Evolutionary conservation across 2,888 invertebrate genomes (phyloP).

Genomic region (Diarsia dahlii): DNA sequence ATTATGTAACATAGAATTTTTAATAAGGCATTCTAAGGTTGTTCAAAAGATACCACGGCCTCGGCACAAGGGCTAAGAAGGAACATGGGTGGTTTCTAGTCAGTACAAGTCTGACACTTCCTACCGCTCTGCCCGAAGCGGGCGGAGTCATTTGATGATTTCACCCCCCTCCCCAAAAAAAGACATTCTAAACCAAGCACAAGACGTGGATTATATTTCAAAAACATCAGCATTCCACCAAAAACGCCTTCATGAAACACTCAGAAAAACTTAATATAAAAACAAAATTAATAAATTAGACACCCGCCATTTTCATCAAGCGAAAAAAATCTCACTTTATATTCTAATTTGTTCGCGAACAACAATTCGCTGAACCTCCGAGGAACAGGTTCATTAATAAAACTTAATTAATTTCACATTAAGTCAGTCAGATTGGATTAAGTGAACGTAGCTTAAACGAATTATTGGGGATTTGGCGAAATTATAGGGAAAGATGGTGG

Average conservation of each 20-base stretch:
- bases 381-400: conserved; percentile 82
- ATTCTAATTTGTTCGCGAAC: conserved; percentile 55
- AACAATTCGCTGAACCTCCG: conserved; percentile 59
- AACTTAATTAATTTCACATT: conserved; percentile 88
- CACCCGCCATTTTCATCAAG: conserved; percentile 14
- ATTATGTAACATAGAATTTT: too few relatives aligned
- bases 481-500: conserved; percentile 79
- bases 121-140: too few relatives aligned
- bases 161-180: too few relatives aligned
- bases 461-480: conserved; percentile 86
- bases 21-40: too few relatives aligned
- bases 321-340: conserved; percentile 27
- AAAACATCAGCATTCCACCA: not conserved
- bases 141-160: too few relatives aligned
- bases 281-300: conserved; percentile 23
- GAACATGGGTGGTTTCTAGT: too few relatives aligned
- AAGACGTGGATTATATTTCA: not conserved
- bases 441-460: conserved; percentile 84
- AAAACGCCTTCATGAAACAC: not conserved
- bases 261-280: conserved; percentile 7
- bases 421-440: conserved; percentile 85
- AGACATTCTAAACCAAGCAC: not conserved
- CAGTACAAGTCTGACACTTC: too few relatives aligned
- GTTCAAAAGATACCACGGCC: too few relatives aligned
- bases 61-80: too few relatives aligned